Conservation (phyloP, 2,797 vertebrate genomes). For the Falco novaeseelandiae region DNA sequence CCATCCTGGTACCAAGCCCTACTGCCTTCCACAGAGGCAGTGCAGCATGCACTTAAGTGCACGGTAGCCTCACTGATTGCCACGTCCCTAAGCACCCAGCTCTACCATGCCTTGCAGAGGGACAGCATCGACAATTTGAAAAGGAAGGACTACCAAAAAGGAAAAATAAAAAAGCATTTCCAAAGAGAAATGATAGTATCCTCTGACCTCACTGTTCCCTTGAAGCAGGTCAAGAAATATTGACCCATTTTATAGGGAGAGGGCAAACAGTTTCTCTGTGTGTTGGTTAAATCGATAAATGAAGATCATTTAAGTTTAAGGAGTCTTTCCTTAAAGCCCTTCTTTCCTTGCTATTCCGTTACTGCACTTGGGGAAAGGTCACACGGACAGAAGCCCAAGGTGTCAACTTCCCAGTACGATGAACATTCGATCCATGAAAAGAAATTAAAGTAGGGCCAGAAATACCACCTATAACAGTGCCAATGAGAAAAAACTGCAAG, state of each 20-base stretch:
- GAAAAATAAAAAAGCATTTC: background rate
- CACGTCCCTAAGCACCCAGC: background rate
- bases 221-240: background rate
- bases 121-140: background rate
- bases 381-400: background rate
- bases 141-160: background rate
- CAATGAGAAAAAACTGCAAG: background rate
- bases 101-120: background rate
- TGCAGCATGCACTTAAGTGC: background rate
- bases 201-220: background rate
- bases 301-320: background rate
- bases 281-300: background rate
- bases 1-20: background rate
- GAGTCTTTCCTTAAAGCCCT: background rate
- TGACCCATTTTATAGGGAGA: background rate
- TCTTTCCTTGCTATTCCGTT: background rate
- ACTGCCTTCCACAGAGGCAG: background rate
- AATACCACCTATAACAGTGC: background rate
- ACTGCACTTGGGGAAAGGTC: background rate
- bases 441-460: slow-evolving; percentile 24
- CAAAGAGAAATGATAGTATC: background rate
- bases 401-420: slow-evolving; percentile 2
- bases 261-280: background rate
- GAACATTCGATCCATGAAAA: background rate
- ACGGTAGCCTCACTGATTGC: rapidly evolving